A percentile compares a stretch with the other conserved stretches of the same genome.
These are phyloP conservation scores for Mayetiola destructor DNA, from an alignment of 2,888 invertebrate species.

Conservation along the genomic window DNA sequence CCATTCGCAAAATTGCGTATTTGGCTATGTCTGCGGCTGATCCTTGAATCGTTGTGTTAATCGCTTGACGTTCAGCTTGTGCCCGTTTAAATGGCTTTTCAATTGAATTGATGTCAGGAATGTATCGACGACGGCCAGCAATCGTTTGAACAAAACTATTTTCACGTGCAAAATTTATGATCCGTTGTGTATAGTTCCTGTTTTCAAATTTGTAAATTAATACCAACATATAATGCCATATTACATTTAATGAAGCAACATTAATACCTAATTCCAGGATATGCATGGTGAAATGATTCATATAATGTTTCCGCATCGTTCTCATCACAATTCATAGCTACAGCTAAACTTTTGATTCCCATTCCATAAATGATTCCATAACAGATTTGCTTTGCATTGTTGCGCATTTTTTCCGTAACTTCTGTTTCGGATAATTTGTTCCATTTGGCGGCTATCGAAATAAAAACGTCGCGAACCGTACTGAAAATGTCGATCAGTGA, in stretches of 20 bases:
- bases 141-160: constrained; percentile 76
- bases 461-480: constrained; percentile 63
- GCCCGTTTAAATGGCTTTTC: constrained; percentile 44
- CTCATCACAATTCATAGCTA: constrained; percentile 62
- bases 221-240: neutral
- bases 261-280: constrained; percentile 54
- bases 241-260: constrained; percentile 16
- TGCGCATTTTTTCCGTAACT: constrained; percentile 63
- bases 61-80: constrained; percentile 74
- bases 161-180: constrained; percentile 48
- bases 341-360: constrained; percentile 67
- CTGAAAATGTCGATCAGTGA: constrained; percentile 52
- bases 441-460: constrained; percentile 74
- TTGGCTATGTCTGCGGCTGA: constrained; percentile 95
- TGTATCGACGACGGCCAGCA: constrained; percentile 58
- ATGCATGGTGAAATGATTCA: constrained; percentile 64
- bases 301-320: constrained; percentile 66
- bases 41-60: constrained; percentile 92
- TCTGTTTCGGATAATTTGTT: constrained; percentile 50
- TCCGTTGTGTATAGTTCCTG: constrained; percentile 27
- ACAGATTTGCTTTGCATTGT: constrained; percentile 81
- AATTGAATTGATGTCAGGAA: constrained; percentile 57
- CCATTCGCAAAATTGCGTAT: constrained; percentile 69
- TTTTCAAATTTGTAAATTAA: neutral
- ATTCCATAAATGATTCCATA: constrained; percentile 98